Conservation (phyloP, 2,797 vertebrate genomes). For the Kryptolebias ocellatus region DNA sequence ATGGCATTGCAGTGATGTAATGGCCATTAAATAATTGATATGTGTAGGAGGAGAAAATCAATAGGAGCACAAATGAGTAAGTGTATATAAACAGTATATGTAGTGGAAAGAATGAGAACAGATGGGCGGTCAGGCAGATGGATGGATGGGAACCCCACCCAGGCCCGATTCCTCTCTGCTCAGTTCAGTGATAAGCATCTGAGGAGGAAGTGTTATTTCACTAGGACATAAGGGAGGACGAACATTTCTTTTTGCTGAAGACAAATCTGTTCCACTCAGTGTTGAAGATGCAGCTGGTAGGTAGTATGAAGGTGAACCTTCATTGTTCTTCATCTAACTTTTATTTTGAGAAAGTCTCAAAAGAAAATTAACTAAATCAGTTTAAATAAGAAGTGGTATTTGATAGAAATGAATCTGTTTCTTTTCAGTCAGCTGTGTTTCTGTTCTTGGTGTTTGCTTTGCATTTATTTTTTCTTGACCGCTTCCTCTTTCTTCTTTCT, state of each 20-base stretch:
- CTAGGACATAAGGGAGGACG: constrained; percentile 24
- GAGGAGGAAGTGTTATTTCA: constrained; percentile 65
- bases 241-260: constrained; percentile 20
- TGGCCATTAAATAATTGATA: constrained; percentile 81
- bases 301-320: constrained; percentile 7
- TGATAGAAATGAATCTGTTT: background rate
- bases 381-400: background rate
- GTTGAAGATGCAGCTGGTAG: constrained; percentile 27
- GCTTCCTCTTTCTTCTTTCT: constrained; percentile 47
- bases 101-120: constrained; percentile 40
- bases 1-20: constrained; percentile 74
- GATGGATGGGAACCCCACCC: constrained; percentile 69
- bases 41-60: constrained; percentile 61
- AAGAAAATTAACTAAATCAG: constrained; percentile 10
- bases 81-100: constrained; percentile 12
- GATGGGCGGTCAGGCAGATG: constrained; percentile 55
- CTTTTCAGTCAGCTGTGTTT: constrained; percentile 22
- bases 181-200: constrained; percentile 44
- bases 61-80: constrained; percentile 39
- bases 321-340: background rate
- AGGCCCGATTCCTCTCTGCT: constrained; percentile 45
- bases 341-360: background rate
- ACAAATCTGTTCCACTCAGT: constrained; percentile 20
- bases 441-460: constrained; percentile 8
- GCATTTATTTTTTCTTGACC: background rate